Evolutionary conservation across 2,797 vertebrate genomes (phyloP), one percentile per base, ranked within the genome.

Genomic region (Premnoplex brunnescens): DNA sequence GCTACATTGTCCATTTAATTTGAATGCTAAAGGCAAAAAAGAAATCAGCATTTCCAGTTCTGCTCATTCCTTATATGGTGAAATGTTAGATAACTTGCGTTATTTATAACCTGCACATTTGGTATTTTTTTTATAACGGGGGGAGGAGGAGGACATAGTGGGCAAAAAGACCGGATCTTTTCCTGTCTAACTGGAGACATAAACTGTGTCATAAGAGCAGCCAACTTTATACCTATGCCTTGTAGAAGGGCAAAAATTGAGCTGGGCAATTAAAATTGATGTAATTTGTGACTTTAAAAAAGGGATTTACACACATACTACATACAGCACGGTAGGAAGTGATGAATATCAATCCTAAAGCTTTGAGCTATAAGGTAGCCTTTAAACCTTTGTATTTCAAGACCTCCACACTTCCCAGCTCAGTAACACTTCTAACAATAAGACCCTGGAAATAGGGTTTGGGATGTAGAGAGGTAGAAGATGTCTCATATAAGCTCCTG

Each of bases 101-200:
- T 97, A 97, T 97, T 97, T 97, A 96, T 97, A 97, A 95, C 88
- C 62, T 91, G 88, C 85, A 88, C 89, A 95, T 96, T 96, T 95
- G 86, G 87, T 64, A 48, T 88, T 95, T 96, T 95, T 96, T 89
- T 95, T 48, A 71, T 77, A 87, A 69, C 2, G 22, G 77, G 92
- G 85, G 79, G 78, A 89, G 95, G 74, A 94, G 85, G 80, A 96
- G 44, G 85, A 94, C 77, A 46, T 14, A 94, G 63, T 75, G 93
- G 91, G 96, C 80, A 95, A 94, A 67, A 84, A 89, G 77, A 74
- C 79, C 72, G 60, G 71, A 85, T 87, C 81, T 89, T 94, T 95
- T 94, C 71, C 85, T 71, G 77, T 72, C 55, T 91, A 91, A 72
- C 88, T 73, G 69, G 88, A 90, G 83, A 90, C 77, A 62, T 88